A percentile compares a stretch with the other conserved stretches of the same genome.
Conservation (phyloP, 2,113 vertebrate species). For the Ardeotis arabs region DNA sequence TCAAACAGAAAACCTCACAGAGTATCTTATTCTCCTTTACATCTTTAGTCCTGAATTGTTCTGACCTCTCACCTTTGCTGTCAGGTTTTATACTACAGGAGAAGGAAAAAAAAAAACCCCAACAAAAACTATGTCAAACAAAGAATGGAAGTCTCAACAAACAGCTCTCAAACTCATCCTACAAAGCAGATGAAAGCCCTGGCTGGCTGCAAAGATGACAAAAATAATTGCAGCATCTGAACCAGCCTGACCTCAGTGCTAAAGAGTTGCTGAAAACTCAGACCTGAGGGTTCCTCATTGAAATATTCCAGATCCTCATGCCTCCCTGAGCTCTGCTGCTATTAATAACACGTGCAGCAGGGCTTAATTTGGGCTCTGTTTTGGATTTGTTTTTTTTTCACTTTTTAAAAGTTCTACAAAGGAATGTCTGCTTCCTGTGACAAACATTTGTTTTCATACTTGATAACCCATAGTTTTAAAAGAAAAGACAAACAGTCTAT, state of each 20-base stretch:
- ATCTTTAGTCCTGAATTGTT: neutral
- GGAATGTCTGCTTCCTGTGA: neutral
- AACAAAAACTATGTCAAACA: neutral
- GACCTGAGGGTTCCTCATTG: neutral
- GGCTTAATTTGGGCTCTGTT: neutral
- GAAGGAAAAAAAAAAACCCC: neutral
- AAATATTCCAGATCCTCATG: neutral
- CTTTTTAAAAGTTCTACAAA: neutral
- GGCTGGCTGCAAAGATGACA: neutral
- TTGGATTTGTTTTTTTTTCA: too few species aligned
- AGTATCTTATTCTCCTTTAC: neutral
- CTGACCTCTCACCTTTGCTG: neutral
- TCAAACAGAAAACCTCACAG: neutral
- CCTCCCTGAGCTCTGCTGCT: neutral
- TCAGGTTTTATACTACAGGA: neutral
- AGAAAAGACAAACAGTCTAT: neutral
- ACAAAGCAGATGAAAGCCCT: neutral
- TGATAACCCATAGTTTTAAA: neutral
- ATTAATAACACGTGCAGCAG: neutral
- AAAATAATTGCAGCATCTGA: neutral
- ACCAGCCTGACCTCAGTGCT: neutral
- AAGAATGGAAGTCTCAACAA: neutral
- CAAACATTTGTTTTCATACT: neutral
- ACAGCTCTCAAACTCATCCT: neutral
- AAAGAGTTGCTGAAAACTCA: neutral